Base-by-base conservation (phyloP, 2,797 vertebrate genomes). In the Xenops minutus region DNA sequence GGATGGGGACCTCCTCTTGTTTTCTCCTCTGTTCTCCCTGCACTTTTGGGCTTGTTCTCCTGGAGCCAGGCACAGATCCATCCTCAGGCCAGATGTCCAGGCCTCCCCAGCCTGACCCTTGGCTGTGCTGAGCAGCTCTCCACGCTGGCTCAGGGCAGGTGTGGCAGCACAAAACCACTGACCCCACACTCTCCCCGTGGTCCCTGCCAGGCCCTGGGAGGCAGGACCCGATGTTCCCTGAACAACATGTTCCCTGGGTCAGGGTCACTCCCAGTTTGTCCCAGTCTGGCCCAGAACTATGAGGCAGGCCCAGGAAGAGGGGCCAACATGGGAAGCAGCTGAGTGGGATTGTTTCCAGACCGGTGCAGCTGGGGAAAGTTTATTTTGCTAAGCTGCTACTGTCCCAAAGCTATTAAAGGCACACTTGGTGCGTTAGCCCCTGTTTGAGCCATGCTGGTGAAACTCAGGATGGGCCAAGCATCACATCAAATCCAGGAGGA, bases 361-460 rank as follows among this genome's bases (percentile, higher is more conserved):
- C 4, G 0, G 5, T 55, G 12, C 95, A 97, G 94, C 96, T 97
- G 95, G 74, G 9, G 43, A 64, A 72, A 5, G 41, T 89, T 95
- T 71, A 7, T 49, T 89, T 81, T n/a, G 4, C 54, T 80, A 51
- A 52, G 30, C 46, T 71, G 79, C 91, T 91, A 51, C 95, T 9
- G 41, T 82, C 75, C 62, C 72, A 37, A 58, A 30, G 80, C 75
- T 62, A 62, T 54, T 59, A 52, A 76, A 90, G 74, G 54, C 84
- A 76, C 56, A 2, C 51, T 48, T 18, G 23, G 73, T 78, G 34
- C 73, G 34, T 51, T 14, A 76, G 46, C 58, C 51, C 66, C 75
- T 82, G 7, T 34, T 75, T 22, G 34, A 68, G 36, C n/a, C 7
- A 4, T 27, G 49, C 49, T 43, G n/a, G 41, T 82, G 61, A 63